Base-by-base conservation (phyloP, 1,140 invertebrate genomes). In the Amyelois transitella region DNA sequence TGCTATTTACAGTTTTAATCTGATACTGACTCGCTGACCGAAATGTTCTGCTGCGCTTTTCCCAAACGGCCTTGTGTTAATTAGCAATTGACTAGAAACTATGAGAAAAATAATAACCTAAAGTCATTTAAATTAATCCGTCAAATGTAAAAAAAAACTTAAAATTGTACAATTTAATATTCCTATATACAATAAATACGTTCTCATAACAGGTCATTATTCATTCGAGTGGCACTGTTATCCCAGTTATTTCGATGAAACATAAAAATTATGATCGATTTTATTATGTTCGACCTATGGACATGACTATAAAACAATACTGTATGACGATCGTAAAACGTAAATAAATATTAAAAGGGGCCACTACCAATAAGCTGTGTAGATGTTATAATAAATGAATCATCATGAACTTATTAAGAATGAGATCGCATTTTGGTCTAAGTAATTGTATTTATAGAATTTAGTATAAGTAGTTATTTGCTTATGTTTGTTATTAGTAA, bases 211-310 rank as follows among this genome's bases (percentile, higher is more conserved):
- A 38, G 17, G 32, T 38, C 32, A 14, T 38, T 47, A 49, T 51
- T 51, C 25, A 51, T 28, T 32, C 14, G 49, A 51, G 49, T 51
- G 49, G 17, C 25, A 19, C 49, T 51, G 25, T 51, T 38, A 38
- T 51, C 49, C 49, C 18, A 25, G 25, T 49, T 22, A 55, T 64
- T 62, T 64, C 57, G 52, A 60, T 54, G 62, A 60, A 62, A 60
- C 55, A 66, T 69, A 69, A 69, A 70, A 64, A 66, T 62, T 51
- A 64, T 59, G 44, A 60, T 55, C 47, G 32, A 52, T 56, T 67
- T 70, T 67, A 70, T 62, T 69, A 58, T 58, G 55, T 58, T 55
- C 22, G 25, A 55, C 62, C 55, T 56, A 45, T 43, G 44, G 47
- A 18, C 43, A 38, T n/a, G 43, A 58, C 32, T 43, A 51, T 71